These are phyloP conservation scores for Aelia acuminata DNA, from an alignment of 2,888 invertebrate species.

Conservation along the genomic window DNA sequence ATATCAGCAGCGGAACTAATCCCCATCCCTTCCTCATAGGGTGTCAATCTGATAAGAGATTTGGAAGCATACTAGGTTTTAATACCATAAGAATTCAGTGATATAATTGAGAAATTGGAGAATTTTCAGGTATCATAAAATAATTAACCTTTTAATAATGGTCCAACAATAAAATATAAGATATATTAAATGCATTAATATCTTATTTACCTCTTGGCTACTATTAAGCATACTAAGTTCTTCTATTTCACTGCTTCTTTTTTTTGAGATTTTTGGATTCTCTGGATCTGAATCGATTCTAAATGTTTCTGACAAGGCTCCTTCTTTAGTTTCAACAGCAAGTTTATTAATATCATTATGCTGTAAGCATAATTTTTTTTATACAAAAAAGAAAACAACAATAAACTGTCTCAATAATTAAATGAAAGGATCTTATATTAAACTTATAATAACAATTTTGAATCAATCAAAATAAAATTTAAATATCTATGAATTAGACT, in stretches of 20 bases:
- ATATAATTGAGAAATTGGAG: no score
- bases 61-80: no score
- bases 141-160: not conserved
- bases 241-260: slow-evolving; percentile 55
- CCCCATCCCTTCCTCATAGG: no score
- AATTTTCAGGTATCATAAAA: not conserved
- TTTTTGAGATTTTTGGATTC: slow-evolving; percentile 56
- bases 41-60: no score
- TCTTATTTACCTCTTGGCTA: not conserved
- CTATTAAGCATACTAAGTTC: slow-evolving; percentile 44
- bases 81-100: no score
- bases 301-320: slow-evolving; percentile 29
- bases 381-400: not conserved
- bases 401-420: not conserved
- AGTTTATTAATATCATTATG: slow-evolving; percentile 43
- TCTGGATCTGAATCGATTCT: slow-evolving; percentile 59
- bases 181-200: not conserved
- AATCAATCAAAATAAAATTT: not conserved
- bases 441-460: not conserved
- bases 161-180: not conserved
- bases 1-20: no score
- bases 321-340: slow-evolving; percentile 14
- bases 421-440: not conserved
- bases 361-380: slow-evolving; percentile 43
- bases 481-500: not conserved